Percentiles rank a stretch among this genome's conserved stretches.
Conservation (phyloP, 64 coral and sea anemone species). For the Stichodactyla mertensii region DNA sequence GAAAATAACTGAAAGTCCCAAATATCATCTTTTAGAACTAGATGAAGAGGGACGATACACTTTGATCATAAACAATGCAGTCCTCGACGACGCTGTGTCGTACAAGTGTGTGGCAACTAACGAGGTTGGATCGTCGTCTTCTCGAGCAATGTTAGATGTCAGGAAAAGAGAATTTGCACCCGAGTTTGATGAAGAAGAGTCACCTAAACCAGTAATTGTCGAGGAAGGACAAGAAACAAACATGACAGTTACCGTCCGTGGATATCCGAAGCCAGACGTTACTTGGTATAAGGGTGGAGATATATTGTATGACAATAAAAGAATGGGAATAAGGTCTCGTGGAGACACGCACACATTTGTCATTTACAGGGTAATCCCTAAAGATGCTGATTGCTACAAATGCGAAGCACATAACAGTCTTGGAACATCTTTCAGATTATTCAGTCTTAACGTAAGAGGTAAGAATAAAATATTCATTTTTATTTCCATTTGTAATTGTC, state of each 20-base stretch:
- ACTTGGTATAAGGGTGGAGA: constrained; percentile 70
- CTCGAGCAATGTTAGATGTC: constrained; percentile 45
- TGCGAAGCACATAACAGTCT: constrained; percentile 63
- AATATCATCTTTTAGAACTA: constrained; percentile 17
- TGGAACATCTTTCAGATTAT: constrained; percentile 48
- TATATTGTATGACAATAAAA: constrained; percentile 39
- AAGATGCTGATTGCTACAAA: constrained; percentile 62
- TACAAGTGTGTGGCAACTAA: constrained; percentile 86
- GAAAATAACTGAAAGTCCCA: constrained; percentile 43
- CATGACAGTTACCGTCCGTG: constrained; percentile 56
- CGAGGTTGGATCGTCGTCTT: constrained; percentile 56
- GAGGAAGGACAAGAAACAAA: constrained; percentile 62
- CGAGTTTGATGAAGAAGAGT: constrained; percentile 51
- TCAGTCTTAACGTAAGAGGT: constrained; percentile 68
- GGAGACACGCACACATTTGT: constrained; percentile 49
- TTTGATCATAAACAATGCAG: constrained; percentile 44
- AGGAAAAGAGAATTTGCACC: constrained; percentile 70
- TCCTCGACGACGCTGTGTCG: constrained; percentile 38
- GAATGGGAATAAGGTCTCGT: constrained; percentile 39
- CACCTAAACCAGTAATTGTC: constrained; percentile 51
- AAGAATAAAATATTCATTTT: background rate
- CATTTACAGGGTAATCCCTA: constrained; percentile 28
- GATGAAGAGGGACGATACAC: constrained; percentile 47
- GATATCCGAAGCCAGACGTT: constrained; percentile 68
- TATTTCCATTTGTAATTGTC: background rate